Evolutionary conservation across 2,888 invertebrate genomes (phyloP).

Genomic region (Mycogona germanica): DNA sequence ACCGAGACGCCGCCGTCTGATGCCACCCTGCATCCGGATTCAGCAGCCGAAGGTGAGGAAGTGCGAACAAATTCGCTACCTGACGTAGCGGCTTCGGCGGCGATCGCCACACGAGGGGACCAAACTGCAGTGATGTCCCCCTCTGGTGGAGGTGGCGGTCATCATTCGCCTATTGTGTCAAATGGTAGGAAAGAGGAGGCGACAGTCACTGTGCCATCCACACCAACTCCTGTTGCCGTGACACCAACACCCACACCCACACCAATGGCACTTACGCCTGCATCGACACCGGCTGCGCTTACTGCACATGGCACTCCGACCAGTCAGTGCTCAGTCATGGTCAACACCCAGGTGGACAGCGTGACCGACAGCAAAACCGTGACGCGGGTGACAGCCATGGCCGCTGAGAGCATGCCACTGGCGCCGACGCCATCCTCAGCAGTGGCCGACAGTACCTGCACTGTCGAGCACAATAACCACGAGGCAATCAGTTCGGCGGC

Average conservation of each 20-base stretch:
- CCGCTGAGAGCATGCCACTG: not conserved
- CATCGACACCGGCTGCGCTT: not conserved
- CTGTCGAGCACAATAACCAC: not conserved
- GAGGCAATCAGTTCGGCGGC: not conserved
- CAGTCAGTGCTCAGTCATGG: too few relatives aligned
- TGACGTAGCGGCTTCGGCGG: slow-evolving; percentile 32
- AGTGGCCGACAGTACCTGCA: too few relatives aligned
- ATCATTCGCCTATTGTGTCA: too few relatives aligned
- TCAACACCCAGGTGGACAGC: slow-evolving; percentile 13
- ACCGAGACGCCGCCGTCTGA: slow-evolving; percentile 50
- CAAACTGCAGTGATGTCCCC: not conserved
- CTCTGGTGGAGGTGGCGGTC: too few relatives aligned
- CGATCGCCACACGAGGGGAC: not conserved
- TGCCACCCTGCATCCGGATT: slow-evolving; percentile 21
- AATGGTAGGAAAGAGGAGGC: not conserved
- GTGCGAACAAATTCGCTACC: slow-evolving; percentile 36
- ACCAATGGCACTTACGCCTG: slow-evolving; percentile 16
- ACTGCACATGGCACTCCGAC: not conserved
- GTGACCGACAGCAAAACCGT: slow-evolving; percentile 21
- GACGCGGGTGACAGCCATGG: slow-evolving; percentile 23
- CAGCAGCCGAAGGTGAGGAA: slow-evolving; percentile 19
- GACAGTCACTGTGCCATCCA: slow-evolving; percentile 25
- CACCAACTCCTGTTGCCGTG: slow-evolving; percentile 40
- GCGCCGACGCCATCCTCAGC: too few relatives aligned
- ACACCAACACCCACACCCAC: slow-evolving; percentile 24